phyloP scores from a whole-genome alignment of 2,888 invertebrate species.

The Lepidocyrtinus sp. region DNA sequence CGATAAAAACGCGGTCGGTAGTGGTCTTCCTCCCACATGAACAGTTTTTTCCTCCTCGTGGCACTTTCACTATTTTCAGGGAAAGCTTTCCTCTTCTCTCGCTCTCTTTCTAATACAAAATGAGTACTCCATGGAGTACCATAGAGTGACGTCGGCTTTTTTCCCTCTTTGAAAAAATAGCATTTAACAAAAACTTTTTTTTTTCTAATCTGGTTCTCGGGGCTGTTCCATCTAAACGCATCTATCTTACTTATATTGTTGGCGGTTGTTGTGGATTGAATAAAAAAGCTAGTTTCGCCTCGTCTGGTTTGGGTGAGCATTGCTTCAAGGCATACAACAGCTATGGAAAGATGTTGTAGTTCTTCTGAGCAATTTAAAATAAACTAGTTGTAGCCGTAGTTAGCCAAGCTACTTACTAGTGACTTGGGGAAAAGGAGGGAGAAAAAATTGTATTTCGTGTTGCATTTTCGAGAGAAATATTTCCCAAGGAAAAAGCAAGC shows the following conservation, averaged over 20 bases:
- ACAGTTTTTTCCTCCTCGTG: slow-evolving; percentile 17
- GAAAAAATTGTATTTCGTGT: too few species aligned
- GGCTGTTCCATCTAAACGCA: slow-evolving; percentile 32
- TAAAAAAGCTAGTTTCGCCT: too few species aligned
- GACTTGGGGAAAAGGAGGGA: slow-evolving; percentile 17
- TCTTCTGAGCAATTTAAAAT: slow-evolving; percentile 19
- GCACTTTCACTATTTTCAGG: slow-evolving; percentile 43
- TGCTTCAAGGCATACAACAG: slow-evolving; percentile 34
- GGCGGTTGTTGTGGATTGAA: slow-evolving; percentile 45
- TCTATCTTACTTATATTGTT: slow-evolving; percentile 56
- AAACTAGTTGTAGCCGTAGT: too few species aligned
- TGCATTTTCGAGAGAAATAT: too few species aligned
- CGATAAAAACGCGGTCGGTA: slow-evolving; percentile 38
- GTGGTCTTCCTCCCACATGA: too few species aligned
- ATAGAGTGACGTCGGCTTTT: not conserved
- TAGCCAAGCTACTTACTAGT: not conserved
- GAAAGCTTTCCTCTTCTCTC: slow-evolving; percentile 25
- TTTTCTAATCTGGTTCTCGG: slow-evolving; percentile 53
- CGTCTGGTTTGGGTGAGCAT: slow-evolving; percentile 28
- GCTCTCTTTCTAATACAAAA: slow-evolving; percentile 7
- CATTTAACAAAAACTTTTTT: slow-evolving; percentile 54
- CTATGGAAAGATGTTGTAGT: slow-evolving; percentile 23
- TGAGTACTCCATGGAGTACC: too few species aligned
- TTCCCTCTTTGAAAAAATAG: slow-evolving; percentile 31
- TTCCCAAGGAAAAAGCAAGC: not conserved